Base-by-base conservation (phyloP, 2,113 vertebrate genomes). In the Pterocles gutturalis region DNA sequence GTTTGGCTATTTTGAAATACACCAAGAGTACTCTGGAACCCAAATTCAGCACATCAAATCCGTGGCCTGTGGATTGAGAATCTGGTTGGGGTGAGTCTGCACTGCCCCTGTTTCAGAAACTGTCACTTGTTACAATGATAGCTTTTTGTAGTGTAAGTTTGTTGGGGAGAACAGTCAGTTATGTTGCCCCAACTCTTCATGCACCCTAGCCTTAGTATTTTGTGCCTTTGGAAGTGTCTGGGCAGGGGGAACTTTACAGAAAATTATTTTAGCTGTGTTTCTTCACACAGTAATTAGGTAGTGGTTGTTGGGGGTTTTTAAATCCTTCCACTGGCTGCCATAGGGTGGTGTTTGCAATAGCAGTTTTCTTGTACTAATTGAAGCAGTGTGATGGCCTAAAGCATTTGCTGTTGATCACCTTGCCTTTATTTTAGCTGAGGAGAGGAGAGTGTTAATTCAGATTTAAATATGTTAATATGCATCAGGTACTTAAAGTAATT, bases 51-150 rank as follows among this genome's bases (percentile, higher is more conserved):
- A 1, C 21, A 4, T 43, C 25, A 17, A 1, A 55, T 21, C 58
- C 0, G 0, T 43, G 21, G 36, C 79, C 19, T 38, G n/a, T 34
- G 19, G 76, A 33, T 22, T 28, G 33, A 67, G n/a, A 51, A 24
- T 24, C 64, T 43, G 33, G 5, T 62, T 6, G 43, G 67, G 14
- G 36, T 88, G 82, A 60, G 20, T 51, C 19, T 71, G 45, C 49
- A 24, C 41, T 49, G 61, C 41, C 43, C 16, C 7, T 0, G 0
- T 51, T 73, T 51, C n/a, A 34, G 41, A 31, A 90, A 9, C 25
- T n/a, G 33, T 67, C 11, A 6, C 17, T 57, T 8, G 0, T 45
- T 48, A 11, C 24, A 19, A 31, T 18, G 13, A 5, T 21, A 4
- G 5, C 4, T 79, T 71, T 55, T 69, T 57, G 57, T 61, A 54